phyloP scores from a whole-genome alignment of 2,113 vertebrate genomes.

The Ia io region DNA sequence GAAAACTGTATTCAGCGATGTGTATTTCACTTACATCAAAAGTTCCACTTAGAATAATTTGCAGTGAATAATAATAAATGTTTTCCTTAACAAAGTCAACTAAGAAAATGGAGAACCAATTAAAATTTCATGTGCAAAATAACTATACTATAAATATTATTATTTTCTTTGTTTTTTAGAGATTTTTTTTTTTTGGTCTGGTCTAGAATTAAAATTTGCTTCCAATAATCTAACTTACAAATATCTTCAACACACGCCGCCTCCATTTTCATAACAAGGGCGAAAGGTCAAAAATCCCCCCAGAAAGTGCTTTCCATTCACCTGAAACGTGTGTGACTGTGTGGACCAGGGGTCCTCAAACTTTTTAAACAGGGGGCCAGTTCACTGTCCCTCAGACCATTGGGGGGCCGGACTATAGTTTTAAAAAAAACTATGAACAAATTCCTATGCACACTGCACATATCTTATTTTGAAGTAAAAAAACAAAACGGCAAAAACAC shows the following conservation, averaged over 20 bases:
- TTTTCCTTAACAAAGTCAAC: not conserved
- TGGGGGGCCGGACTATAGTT: too few species aligned
- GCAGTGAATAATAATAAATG: not conserved
- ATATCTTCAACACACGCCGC: not conserved
- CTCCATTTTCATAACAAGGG: not conserved
- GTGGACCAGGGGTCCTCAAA: too few species aligned
- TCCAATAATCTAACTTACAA: not conserved
- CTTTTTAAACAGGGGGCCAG: too few species aligned
- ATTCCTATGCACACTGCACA: too few species aligned
- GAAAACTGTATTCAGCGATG: not conserved
- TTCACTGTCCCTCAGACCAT: too few species aligned
- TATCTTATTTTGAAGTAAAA: too few species aligned
- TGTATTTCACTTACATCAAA: not conserved
- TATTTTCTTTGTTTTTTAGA: not conserved
- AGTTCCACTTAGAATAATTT: not conserved
- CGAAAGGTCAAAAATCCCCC: not conserved
- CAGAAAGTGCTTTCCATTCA: not conserved
- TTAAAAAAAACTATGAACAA: too few species aligned
- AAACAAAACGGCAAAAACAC: too few species aligned
- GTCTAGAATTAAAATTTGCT: not conserved
- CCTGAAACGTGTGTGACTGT: not conserved
- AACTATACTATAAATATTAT: not conserved
- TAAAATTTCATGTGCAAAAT: not conserved
- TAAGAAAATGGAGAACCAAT: not conserved
- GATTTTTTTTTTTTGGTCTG: not conserved